A percentile compares a stretch with the other conserved stretches of the same genome.
Conservation (phyloP, 2,888 invertebrate species). For the Phaonia tiefii region DNA sequence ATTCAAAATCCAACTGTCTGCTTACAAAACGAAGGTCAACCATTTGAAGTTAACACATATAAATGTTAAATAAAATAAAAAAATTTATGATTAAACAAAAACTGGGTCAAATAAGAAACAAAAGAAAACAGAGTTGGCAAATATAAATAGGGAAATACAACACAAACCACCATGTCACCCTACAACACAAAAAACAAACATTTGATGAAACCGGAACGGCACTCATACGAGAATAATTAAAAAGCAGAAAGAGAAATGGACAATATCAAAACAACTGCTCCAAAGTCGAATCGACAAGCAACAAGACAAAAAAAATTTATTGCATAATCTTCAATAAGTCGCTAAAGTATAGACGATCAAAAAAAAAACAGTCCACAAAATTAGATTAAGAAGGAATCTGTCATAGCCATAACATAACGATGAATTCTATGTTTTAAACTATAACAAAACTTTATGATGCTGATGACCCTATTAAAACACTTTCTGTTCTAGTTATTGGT, state of each 20-base stretch:
- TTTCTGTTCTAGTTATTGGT: too few species aligned
- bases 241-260: slow-evolving; percentile 31
- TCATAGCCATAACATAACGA: too few species aligned
- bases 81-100: slow-evolving; percentile 20
- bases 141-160: slow-evolving; percentile 11
- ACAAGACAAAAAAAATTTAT: slow-evolving; percentile 37
- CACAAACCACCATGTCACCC: slow-evolving; percentile 21
- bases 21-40: too few species aligned
- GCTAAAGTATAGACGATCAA: slow-evolving; percentile 12
- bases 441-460: too few species aligned
- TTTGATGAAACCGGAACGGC: not conserved
- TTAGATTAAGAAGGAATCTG: slow-evolving; percentile 26
- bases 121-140: not conserved
- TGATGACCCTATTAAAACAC: too few species aligned
- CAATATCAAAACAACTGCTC: slow-evolving; percentile 28
- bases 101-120: slow-evolving; percentile 18
- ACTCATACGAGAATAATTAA: slow-evolving; percentile 38
- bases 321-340: slow-evolving; percentile 55
- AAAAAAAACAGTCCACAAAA: slow-evolving; percentile 5
- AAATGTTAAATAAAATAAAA: too few species aligned
- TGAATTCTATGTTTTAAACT: too few species aligned
- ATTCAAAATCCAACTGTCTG: too few species aligned
- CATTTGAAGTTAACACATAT: too few species aligned
- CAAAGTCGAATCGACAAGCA: slow-evolving; percentile 31
- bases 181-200: slow-evolving; percentile 18